Percentiles rank a stretch among this genome's conserved stretches.
phyloP scores from a whole-genome alignment of 2,797 vertebrate genomes.

The Gallinago nigripennis region DNA sequence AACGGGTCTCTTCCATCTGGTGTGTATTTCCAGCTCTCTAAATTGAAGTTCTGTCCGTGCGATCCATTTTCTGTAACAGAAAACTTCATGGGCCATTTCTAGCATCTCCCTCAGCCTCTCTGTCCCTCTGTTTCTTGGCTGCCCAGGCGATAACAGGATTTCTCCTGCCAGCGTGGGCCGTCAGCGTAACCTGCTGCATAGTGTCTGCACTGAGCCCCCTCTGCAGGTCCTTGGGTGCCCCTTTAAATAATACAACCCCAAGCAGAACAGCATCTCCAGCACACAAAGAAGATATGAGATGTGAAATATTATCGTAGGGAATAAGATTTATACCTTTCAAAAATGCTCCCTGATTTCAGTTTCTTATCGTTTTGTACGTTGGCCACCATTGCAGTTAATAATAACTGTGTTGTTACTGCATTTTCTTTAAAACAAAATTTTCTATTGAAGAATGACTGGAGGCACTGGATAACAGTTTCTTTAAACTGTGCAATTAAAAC shows the following conservation, averaged over 20 bases:
- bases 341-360: neutral
- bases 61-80: neutral
- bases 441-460: neutral
- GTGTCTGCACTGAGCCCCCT: neutral
- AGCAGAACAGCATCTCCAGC: neutral
- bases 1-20: conserved; percentile 25
- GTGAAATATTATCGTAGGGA: neutral
- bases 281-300: neutral
- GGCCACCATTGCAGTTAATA: neutral
- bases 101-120: neutral
- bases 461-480: neutral
- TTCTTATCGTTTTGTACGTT: neutral
- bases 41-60: neutral
- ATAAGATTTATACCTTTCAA: neutral
- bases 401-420: neutral
- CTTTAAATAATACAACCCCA: neutral
- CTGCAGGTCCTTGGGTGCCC: neutral
- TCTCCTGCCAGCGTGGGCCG: neutral
- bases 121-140: neutral
- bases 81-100: neutral
- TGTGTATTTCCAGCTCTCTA: conserved; percentile 14
- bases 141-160: neutral
- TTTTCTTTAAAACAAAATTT: neutral
- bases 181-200: neutral
- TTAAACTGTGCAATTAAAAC: conserved; percentile 50